Evolutionary conservation across 2,113 vertebrate species (phyloP).

Genomic region (Poeciliopsis turrubarensis): DNA sequence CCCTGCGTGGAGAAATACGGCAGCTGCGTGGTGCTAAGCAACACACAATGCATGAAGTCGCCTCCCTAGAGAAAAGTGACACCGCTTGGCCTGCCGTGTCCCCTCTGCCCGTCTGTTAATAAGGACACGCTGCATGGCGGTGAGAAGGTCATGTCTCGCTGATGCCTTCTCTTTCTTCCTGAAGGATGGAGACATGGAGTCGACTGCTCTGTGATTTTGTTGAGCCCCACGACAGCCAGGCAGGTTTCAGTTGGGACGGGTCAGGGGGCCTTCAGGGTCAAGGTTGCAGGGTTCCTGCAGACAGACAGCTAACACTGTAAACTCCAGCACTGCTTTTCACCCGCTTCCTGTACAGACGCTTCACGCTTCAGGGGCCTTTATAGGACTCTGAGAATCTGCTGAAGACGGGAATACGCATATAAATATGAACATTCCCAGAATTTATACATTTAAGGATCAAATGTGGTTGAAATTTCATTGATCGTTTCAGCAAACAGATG

Average conservation of each 20-base stretch:
- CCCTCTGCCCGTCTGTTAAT: constrained; percentile 25
- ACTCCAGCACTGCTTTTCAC: background rate
- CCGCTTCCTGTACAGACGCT: background rate
- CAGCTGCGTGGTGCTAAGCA: constrained; percentile 70
- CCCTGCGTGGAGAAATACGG: constrained; percentile 33
- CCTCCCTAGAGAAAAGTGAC: too few relatives aligned
- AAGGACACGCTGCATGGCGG: constrained; percentile 13
- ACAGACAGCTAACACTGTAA: too few relatives aligned
- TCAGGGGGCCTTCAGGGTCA: constrained; percentile 15
- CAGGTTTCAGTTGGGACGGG: constrained; percentile 34
- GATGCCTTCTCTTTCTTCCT: constrained; percentile 16
- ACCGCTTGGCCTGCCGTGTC: constrained; percentile 57
- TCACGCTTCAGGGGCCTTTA: too few relatives aligned
- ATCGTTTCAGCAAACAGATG: too few relatives aligned
- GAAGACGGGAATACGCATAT: background rate
- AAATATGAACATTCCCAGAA: background rate
- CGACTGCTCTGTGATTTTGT: constrained; percentile 19
- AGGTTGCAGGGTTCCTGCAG: background rate
- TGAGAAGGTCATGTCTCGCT: constrained; percentile 39
- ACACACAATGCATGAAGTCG: constrained; percentile 48
- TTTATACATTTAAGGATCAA: too few relatives aligned
- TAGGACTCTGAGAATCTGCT: background rate
- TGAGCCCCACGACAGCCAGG: constrained; percentile 9
- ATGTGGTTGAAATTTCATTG: too few relatives aligned
- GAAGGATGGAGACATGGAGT: constrained; percentile 4